Percentiles rank a stretch among this genome's conserved stretches.
Evolutionary conservation across 2,888 invertebrate species (phyloP).

Genomic region (Mayetiola destructor): DNA sequence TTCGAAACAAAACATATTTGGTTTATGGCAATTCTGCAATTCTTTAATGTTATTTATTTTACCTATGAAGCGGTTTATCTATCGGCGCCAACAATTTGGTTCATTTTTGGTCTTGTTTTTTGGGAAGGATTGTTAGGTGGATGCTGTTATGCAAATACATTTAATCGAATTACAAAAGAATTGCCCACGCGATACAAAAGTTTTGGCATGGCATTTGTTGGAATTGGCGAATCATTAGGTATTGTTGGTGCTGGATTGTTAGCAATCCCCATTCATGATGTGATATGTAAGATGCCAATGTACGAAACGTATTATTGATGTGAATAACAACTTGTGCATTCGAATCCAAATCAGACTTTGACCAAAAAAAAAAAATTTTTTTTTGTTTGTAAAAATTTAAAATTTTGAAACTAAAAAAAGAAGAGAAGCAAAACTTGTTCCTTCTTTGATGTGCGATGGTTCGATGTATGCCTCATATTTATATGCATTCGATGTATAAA

Average conservation of each 20-base stretch:
- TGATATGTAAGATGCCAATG: constrained; percentile 50
- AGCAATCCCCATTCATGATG: constrained; percentile 60
- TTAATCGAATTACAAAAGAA: constrained; percentile 54
- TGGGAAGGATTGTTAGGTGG: constrained; percentile 66
- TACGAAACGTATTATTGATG: no score
- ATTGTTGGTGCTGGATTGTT: constrained; percentile 59
- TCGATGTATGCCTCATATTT: no score
- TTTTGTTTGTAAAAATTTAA: no score
- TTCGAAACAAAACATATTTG: constrained; percentile 52
- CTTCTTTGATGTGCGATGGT: no score
- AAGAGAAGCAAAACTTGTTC: no score
- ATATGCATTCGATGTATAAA: no score
- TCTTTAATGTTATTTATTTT: constrained; percentile 47
- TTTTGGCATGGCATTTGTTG: constrained; percentile 59
- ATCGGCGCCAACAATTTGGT: constrained; percentile 50
- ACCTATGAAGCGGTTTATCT: constrained; percentile 46
- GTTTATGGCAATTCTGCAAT: constrained; percentile 55
- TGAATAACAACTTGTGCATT: no score
- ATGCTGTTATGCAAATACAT: constrained; percentile 66
- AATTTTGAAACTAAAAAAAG: no score
- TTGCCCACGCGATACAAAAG: constrained; percentile 37
- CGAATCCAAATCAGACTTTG: no score
- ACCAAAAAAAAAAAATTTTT: no score
- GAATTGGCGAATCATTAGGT: constrained; percentile 60
- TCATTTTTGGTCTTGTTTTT: constrained; percentile 47